phyloP scores from a whole-genome alignment of 53 echinoderm and acorn worm genomes.

The Apostichopus leukothele region DNA sequence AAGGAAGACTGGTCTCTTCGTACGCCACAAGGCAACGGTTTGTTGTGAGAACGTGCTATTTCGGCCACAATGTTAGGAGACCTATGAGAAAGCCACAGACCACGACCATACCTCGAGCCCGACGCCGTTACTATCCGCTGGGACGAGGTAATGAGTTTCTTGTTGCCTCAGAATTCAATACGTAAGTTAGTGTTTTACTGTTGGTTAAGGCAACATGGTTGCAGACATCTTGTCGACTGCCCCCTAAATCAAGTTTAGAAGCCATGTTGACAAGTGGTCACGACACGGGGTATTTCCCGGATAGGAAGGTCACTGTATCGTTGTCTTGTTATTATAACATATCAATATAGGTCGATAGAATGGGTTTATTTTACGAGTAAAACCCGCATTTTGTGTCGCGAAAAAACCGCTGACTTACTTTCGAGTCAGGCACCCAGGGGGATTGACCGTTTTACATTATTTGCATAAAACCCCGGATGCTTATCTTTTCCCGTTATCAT shows the following conservation, averaged over 20 bases:
- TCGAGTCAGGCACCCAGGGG: too few relatives aligned
- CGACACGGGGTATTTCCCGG: neutral
- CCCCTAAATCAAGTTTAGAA: neutral
- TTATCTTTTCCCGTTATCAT: too few relatives aligned
- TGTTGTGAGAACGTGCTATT: conserved; percentile 29
- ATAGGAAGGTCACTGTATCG: neutral
- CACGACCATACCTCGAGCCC: neutral
- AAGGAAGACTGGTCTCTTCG: neutral
- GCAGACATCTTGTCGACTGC: conserved; percentile 19
- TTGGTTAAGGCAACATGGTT: conserved; percentile 12
- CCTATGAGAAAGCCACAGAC: neutral
- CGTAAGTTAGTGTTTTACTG: neutral
- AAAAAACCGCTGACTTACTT: too few relatives aligned
- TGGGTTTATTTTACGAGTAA: too few relatives aligned
- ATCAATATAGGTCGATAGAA: too few relatives aligned
- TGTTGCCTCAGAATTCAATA: too few relatives aligned
- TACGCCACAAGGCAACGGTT: conserved; percentile 25
- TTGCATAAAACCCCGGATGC: too few relatives aligned
- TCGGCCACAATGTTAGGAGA: conserved; percentile 10
- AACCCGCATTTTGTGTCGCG: too few relatives aligned
- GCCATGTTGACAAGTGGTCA: neutral
- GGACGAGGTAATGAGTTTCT: too few relatives aligned
- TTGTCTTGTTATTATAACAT: neutral
- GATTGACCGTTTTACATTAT: too few relatives aligned
- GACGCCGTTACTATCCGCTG: conserved; percentile 3